Evolutionary conservation across 1,140 invertebrate genomes (phyloP), one percentile per base, ranked within the genome.

Genomic region (Pantala flavescens): DNA sequence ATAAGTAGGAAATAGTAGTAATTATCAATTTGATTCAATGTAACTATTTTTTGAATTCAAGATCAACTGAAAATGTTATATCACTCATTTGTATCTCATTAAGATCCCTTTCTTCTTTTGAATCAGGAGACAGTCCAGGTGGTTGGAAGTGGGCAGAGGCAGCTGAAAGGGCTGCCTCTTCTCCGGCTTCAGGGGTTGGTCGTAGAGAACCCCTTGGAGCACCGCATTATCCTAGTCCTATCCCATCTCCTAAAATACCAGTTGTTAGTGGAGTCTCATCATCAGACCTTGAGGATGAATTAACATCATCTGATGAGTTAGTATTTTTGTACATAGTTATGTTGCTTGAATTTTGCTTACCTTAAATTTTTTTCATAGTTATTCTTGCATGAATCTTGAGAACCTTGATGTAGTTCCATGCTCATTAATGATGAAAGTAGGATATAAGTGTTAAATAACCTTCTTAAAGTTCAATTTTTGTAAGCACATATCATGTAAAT

Each of bases 181-280:
- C 21, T 43, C 23, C 42, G n/a, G 71, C 19, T 16, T 2, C 19
- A 16, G 71, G 24, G 3, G 24, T 72, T 19, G 71, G 71, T 72
- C 85, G 93, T 28, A 91, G 90, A 80, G 93, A 95, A 80, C 93
- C 93, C 3, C 80, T 96, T 55, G 93, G 93, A 11, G 89, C 86
- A 63, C 49, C 49, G 0, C 84, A 83, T 77, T 82, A 78, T 71
- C 78, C 75, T 14, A 76, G 75, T 70, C 75, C 75, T 11, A 70
- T 80, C 71, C 76, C 78, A 77, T n/a, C 73, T 78, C 71, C 78
- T 75, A 79, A 78, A 11, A 71, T 78, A 42, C 49, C 49, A 63
- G n/a, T 63, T 63, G 49, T 63, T 5, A 63, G 16, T 63, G 49
- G 49, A 19, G 79, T 81, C 5, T 75, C 76, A 2, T 79, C 81